Evolutionary conservation across 2,797 vertebrate genomes (phyloP).

Genomic region (Mus spretus): DNA sequence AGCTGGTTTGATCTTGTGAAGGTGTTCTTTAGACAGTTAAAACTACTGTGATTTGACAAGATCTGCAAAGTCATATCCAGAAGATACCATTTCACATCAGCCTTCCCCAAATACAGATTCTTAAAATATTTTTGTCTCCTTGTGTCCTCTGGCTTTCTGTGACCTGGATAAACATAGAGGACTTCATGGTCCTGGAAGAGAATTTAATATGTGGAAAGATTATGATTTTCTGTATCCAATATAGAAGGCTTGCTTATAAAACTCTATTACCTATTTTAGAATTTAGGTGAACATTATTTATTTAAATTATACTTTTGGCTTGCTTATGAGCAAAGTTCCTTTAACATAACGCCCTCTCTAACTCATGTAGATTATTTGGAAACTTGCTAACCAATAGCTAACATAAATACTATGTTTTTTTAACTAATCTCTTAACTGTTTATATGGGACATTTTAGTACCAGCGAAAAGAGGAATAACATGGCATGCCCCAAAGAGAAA

Average conservation of each 20-base stretch:
- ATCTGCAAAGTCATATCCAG: background rate
- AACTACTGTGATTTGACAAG: no score
- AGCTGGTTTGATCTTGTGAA: background rate
- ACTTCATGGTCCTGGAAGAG: background rate
- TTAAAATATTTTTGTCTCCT: background rate
- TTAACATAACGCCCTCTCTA: background rate
- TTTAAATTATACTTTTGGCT: background rate
- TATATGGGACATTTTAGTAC: background rate
- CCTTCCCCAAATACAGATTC: background rate
- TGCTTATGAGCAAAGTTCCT: conserved; percentile 2
- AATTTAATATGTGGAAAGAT: background rate
- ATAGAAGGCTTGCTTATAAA: background rate
- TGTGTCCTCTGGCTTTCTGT: background rate
- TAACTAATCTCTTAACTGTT: background rate
- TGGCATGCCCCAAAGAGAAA: background rate
- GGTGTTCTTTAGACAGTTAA: background rate
- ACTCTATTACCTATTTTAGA: background rate
- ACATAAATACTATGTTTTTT: background rate
- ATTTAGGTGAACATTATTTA: background rate
- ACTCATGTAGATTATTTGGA: background rate
- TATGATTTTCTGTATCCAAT: background rate
- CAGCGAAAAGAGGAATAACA: background rate
- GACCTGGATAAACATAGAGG: background rate
- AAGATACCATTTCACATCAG: background rate
- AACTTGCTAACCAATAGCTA: background rate